phyloP scores from a whole-genome alignment of 2,888 invertebrate species.

The Amitus sp. region DNA sequence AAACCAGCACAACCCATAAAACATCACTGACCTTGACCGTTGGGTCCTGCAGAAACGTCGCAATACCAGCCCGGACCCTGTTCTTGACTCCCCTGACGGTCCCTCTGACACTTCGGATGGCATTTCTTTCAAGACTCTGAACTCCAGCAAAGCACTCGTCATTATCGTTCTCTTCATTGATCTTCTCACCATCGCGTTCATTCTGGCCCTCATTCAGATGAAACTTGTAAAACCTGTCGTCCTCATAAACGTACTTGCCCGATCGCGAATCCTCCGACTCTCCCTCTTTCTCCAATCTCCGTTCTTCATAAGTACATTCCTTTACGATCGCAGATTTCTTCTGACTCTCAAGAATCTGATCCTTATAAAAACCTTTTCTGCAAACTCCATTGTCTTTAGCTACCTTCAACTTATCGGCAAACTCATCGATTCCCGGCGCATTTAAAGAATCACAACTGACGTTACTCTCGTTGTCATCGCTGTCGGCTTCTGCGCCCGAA shows the following conservation, averaged over 20 bases:
- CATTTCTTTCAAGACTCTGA: slow-evolving; percentile 78
- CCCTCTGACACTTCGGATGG: slow-evolving; percentile 90
- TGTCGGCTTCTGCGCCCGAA: slow-evolving; percentile 75
- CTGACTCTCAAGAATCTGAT: slow-evolving; percentile 23
- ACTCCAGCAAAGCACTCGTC: slow-evolving; percentile 82
- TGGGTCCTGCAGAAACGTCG: slow-evolving; percentile 90
- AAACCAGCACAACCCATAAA: slow-evolving; percentile 13
- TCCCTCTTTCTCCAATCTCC: slow-evolving; percentile 62
- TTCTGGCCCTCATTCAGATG: slow-evolving; percentile 77
- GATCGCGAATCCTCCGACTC: slow-evolving; percentile 44
- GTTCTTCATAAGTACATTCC: slow-evolving; percentile 77
- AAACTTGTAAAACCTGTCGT: slow-evolving; percentile 84
- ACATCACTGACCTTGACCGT: slow-evolving; percentile 76
- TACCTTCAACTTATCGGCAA: too few relatives aligned
- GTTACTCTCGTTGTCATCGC: slow-evolving; percentile 79
- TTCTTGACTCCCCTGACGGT: slow-evolving; percentile 95
- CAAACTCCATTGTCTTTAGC: too few relatives aligned
- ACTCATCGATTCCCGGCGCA: too few relatives aligned
- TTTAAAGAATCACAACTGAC: slow-evolving; percentile 86
- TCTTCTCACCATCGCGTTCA: slow-evolving; percentile 44
- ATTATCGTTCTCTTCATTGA: slow-evolving; percentile 65
- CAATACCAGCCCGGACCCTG: slow-evolving; percentile 92
- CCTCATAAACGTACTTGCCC: slow-evolving; percentile 73
- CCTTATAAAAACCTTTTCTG: too few relatives aligned
- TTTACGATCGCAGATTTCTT: slow-evolving; percentile 67